Conservation (phyloP, 2,888 invertebrate genomes). For the Lissonota sp. region DNA sequence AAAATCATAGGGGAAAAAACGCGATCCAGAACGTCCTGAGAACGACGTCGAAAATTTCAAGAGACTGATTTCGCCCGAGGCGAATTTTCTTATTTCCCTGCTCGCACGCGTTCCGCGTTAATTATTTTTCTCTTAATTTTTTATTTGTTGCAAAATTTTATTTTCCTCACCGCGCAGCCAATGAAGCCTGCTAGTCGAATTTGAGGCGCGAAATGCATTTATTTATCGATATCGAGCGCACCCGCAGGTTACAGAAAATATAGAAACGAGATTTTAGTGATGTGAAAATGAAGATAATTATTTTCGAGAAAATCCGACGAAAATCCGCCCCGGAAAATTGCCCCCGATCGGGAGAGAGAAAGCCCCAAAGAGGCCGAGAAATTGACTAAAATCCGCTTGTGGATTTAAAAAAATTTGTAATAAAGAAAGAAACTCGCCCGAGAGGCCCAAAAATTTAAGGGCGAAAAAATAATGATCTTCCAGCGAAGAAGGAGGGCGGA, state of each 20-base stretch:
- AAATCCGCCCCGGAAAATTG: too few relatives aligned
- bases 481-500: constrained; percentile 17
- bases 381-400: constrained; percentile 68
- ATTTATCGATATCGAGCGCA: constrained; percentile 38
- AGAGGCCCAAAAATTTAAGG: too few relatives aligned
- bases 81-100: constrained; percentile 6
- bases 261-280: neutral
- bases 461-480: constrained; percentile 21
- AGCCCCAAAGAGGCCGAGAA: too few relatives aligned
- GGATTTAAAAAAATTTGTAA: constrained; percentile 67
- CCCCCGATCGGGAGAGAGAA: neutral
- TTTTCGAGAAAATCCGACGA: too few relatives aligned
- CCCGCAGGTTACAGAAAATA: too few relatives aligned
- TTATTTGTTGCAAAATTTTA: neutral
- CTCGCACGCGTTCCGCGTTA: constrained; percentile 9
- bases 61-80: constrained; percentile 47
- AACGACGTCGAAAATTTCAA: constrained; percentile 22
- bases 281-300: neutral
- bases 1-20: neutral
- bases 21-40: neutral
- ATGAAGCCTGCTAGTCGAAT: constrained; percentile 49
- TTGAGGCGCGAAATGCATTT: constrained; percentile 58
- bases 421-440: constrained; percentile 36
- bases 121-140: neutral
- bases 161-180: neutral